These are phyloP conservation scores for Cotesia glomerata DNA, from an alignment of 1,140 invertebrate genomes.

Conservation along the genomic window DNA sequence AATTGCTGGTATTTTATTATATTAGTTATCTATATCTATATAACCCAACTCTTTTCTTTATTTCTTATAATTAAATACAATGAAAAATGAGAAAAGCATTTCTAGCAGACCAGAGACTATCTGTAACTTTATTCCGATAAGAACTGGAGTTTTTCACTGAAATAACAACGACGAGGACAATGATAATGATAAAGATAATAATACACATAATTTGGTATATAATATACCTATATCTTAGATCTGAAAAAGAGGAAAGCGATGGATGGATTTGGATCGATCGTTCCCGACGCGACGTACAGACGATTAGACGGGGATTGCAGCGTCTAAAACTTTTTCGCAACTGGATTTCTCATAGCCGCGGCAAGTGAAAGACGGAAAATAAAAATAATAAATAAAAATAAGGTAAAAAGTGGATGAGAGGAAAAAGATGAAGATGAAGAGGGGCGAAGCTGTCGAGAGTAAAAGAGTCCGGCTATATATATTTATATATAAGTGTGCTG, in stretches of 20 bases:
- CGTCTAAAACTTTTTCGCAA: slow-evolving; percentile 29
- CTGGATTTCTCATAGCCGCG: too few species aligned
- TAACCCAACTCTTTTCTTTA: too few species aligned
- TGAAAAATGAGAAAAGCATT: too few species aligned
- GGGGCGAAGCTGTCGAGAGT: too few species aligned
- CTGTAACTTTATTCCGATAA: too few species aligned
- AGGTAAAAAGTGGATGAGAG: slow-evolving; percentile 11
- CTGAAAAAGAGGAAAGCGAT: slow-evolving; percentile 22
- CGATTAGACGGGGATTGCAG: slow-evolving; percentile 50
- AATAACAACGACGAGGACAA: not conserved
- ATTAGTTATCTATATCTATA: too few species aligned
- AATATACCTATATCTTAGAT: too few species aligned
- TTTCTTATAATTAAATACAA: too few species aligned
- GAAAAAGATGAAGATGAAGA: slow-evolving; percentile 1
- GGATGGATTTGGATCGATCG: slow-evolving; percentile 47
- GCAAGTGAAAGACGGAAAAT: slow-evolving; percentile 11
- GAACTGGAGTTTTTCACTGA: too few species aligned
- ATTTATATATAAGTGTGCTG: not conserved
- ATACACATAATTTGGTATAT: not conserved
- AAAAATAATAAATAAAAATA: not conserved
- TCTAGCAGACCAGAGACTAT: too few species aligned
- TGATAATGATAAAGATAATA: slow-evolving; percentile 34
- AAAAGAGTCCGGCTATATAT: too few species aligned
- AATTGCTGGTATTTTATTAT: too few species aligned
- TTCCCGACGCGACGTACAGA: slow-evolving; percentile 38